Conservation (phyloP, 2,797 vertebrate genomes). For the Melanitta fusca region DNA sequence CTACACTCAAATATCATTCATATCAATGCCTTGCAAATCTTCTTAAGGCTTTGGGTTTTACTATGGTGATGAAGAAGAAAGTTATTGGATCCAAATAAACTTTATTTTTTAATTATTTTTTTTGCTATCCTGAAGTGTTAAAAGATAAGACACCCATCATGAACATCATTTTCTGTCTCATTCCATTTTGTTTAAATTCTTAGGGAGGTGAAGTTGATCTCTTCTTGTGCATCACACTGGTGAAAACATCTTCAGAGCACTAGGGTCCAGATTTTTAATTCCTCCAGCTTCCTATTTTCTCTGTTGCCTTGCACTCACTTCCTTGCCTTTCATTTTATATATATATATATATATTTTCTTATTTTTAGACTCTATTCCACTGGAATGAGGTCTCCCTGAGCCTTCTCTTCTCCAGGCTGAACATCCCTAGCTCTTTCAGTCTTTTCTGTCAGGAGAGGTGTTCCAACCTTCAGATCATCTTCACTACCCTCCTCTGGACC, state of each 20-base stretch:
- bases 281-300: neutral
- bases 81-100: conserved; percentile 16
- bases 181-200: neutral
- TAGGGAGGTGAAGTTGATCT: neutral
- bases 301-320: neutral
- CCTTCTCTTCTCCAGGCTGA: no score
- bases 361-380: neutral
- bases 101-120: neutral
- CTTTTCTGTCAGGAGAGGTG: no score
- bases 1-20: neutral
- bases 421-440: no score
- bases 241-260: neutral
- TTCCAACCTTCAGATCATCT: no score
- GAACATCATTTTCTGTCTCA: neutral
- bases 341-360: neutral
- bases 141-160: neutral
- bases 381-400: no score
- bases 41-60: neutral
- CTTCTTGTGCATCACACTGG: neutral
- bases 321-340: neutral
- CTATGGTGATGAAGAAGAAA: neutral
- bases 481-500: no score
- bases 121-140: neutral
- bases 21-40: neutral
- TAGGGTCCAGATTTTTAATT: neutral